Evolutionary conservation across 2,888 invertebrate species (phyloP), one percentile per base, ranked within the genome.

Genomic region (Brenthis ino): DNA sequence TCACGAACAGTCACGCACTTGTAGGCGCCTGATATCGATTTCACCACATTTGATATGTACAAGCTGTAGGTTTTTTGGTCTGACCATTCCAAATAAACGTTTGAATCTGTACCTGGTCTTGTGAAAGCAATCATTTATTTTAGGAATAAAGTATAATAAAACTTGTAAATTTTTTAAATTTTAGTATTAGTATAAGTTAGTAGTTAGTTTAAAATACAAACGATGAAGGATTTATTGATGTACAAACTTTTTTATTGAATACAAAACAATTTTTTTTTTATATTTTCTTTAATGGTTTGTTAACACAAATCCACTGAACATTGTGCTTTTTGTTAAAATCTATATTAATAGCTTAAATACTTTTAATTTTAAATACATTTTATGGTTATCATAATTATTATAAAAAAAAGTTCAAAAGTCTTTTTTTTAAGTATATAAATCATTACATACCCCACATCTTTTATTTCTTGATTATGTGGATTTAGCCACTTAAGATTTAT

Each of bases 21-120:
- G 76, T 91, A 92, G 2, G 75, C 72, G 0, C 91, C 92, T 6
- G 88, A 80, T 75, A 85, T 79, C 5, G 84, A 72, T 72, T 82
- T 86, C 67, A 81, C 88, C 33, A 89, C 74, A 37, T 76, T 83
- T 0, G 80, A 79, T 50, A 91, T 89, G 57, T 82, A 80, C 0
- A 92, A 76, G 37, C 80, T 83, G 33, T 87, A 60, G 54, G 83
- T 81, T 16, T 81, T 74, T 47, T 72, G 61, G 57, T 77, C 75
- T 55, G 79, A 77, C 77, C 79, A 77, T 69, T 86, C 87, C 65
- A 83, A 82, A 78, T 82, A 89, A 57, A 87, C 79, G 69, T 82
- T 85, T 72, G 83, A 77, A 80, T 81, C 81, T 78, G 81, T 87
- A 89, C 86, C 92, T 92, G 86, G 88, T 90, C 92, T 92, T 92